Conservation (phyloP, 2,113 vertebrate species). For the Nibea albiflora region DNA sequence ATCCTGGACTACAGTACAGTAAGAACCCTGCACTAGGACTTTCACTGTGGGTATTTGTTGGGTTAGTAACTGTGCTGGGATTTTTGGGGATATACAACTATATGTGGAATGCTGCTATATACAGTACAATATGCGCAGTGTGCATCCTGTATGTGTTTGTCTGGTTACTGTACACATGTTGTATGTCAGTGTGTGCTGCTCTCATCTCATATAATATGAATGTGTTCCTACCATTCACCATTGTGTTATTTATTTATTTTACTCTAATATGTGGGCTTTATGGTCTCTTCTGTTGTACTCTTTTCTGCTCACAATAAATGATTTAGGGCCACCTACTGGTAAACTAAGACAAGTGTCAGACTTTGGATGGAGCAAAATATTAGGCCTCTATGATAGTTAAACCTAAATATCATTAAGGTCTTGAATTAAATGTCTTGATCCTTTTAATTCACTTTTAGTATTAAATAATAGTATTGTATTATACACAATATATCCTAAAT, state of each 20-base stretch:
- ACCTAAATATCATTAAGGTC: too few species aligned
- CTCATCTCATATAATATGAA: not conserved
- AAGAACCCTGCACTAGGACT: conserved; percentile 1
- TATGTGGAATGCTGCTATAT: not conserved
- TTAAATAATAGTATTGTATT: too few species aligned
- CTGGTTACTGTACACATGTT: not conserved
- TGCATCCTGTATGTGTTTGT: not conserved
- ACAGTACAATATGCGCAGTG: not conserved
- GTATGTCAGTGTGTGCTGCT: not conserved
- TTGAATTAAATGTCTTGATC: too few species aligned
- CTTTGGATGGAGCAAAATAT: conserved; percentile 50
- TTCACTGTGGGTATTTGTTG: too few species aligned
- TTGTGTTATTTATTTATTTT: not conserved
- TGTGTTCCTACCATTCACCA: not conserved
- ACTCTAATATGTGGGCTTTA: not conserved
- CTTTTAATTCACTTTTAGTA: too few species aligned
- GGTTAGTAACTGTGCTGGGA: not conserved
- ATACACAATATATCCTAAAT: too few species aligned
- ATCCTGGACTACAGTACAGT: not conserved
- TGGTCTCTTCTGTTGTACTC: not conserved
- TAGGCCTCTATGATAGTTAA: too few species aligned
- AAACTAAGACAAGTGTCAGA: not conserved
- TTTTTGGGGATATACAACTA: not conserved
- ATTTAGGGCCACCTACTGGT: conserved; percentile 47
- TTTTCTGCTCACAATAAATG: not conserved